Evolutionary conservation across 2,888 invertebrate genomes (phyloP), one percentile per base, ranked within the genome.

Genomic region (Ennomos fuscantarius): DNA sequence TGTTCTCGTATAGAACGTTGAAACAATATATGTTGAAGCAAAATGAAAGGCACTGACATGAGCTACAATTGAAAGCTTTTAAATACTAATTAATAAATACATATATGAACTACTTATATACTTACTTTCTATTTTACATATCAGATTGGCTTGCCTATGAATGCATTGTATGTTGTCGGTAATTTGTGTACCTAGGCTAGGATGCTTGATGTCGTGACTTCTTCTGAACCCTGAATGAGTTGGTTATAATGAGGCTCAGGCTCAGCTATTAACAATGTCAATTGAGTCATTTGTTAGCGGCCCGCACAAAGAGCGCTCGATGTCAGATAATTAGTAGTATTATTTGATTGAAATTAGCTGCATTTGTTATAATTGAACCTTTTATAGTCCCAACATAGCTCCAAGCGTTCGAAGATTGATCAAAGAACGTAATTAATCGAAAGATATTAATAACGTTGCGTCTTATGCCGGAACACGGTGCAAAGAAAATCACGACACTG

Each of bases 281-380:
- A 90, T 91, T 87, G 90, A 90, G 86, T 77, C 85, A 89, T 91
- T 89, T 86, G 81, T 89, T 83, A 86, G 79, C 85, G 86, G 86
- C 65, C 73, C 69, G 76, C 79, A 90, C 88, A 91, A 89, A 91
- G 90, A 79, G 77, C 73, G 66, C 60, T 76, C 82, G 75, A 86
- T 86, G 88, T 85, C 87, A 82, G 85, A 81, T 90, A 91, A 91
- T 90, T 90, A 89, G 88, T 74, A 74, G 79, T 82, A 88, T 88
- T 89, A 87, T 91, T 89, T 89, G 88, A 91, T 90, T 89, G 89
- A 87, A 91, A 90, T 88, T 89, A 86, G 77, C 80, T 80, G 84
- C 85, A 86, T 88, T 87, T 84, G 82, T 87, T 86, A 86, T 87
- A 87, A 89, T 87, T 84, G 83, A 80, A 82, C 83, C 82, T 87